Conservation (phyloP, 2,888 invertebrate species). For the Cantharis nigra region DNA sequence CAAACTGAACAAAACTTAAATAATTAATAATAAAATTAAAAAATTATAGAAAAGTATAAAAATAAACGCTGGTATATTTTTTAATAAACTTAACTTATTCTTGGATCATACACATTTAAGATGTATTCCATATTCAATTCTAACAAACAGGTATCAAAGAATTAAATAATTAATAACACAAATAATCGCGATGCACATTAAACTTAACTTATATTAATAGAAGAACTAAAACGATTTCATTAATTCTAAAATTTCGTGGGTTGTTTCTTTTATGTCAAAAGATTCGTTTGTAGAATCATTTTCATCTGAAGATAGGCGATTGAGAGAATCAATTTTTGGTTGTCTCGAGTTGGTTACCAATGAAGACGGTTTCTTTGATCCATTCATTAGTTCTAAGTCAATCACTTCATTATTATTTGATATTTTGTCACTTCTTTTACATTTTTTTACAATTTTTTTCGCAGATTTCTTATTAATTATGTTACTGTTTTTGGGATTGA, state of each 20-base stretch:
- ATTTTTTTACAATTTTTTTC: not conserved
- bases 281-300: not conserved
- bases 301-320: too few relatives aligned
- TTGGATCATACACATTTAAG: not conserved
- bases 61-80: not conserved
- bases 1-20: not conserved
- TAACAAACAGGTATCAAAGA: not conserved
- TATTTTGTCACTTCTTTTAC: not conserved
- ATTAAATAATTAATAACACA: not conserved
- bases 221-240: not conserved
- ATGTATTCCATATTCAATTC: not conserved
- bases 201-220: not conserved
- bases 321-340: not conserved
- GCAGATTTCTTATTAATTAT: not conserved
- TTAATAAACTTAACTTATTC: not conserved
- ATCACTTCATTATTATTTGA: not conserved
- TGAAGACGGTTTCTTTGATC: not conserved
- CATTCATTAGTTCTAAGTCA: not conserved
- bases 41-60: not conserved
- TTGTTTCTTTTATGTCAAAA: not conserved
- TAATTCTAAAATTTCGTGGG: not conserved
- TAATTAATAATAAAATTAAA: not conserved
- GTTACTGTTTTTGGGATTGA: not conserved
- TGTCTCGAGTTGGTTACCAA: not conserved
- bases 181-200: not conserved